Conservation (phyloP, 2,797 vertebrate species). For the Glossophaga mutica region DNA sequence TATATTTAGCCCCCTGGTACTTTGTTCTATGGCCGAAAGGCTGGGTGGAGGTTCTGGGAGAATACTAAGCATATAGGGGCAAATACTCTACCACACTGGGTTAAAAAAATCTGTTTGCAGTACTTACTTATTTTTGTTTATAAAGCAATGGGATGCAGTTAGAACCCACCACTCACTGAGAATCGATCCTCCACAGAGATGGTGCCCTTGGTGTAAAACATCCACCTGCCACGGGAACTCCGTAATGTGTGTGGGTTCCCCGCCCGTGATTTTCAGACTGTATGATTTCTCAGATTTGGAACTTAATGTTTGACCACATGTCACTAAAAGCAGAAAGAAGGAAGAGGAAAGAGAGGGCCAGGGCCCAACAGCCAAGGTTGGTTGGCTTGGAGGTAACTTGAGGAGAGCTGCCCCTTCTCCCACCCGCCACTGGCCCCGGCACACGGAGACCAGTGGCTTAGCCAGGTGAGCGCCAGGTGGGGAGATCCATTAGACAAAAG, state of each 20-base stretch:
- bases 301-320: background rate
- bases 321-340: background rate
- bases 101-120: background rate
- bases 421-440: accelerated
- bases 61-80: background rate
- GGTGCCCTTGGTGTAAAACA: background rate
- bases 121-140: background rate
- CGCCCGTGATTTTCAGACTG: background rate
- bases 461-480: background rate
- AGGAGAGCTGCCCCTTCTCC: background rate
- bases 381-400: background rate
- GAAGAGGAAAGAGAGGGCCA: background rate
- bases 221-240: conserved; percentile 66
- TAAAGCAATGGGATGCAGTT: conserved; percentile 56
- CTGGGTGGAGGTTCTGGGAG: background rate
- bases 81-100: background rate
- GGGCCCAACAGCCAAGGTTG: background rate
- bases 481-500: background rate
- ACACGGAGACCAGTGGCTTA: background rate
- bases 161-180: conserved; percentile 68
- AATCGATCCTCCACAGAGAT: conserved; percentile 60
- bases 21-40: background rate
- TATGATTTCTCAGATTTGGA: accelerated
- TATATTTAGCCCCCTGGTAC: background rate
- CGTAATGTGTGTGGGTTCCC: background rate